Evolutionary conservation across 2,113 vertebrate genomes (phyloP), one percentile per base, ranked within the genome.

Genomic region (Arvicanthis niloticus): DNA sequence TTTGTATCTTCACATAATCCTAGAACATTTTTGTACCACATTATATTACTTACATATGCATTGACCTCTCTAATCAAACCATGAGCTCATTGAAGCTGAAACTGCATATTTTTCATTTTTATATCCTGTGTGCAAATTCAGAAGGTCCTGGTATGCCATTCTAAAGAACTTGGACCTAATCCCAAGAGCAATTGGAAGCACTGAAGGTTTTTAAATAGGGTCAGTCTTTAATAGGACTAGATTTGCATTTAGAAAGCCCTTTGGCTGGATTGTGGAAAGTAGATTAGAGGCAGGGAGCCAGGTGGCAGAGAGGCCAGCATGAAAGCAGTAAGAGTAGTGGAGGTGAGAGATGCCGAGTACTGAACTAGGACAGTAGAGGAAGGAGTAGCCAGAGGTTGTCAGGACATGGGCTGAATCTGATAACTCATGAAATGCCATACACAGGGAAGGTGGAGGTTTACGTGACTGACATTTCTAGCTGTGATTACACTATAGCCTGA

Each of bases 211-310:
- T 97, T 96, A 97, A 98, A 98, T 97, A 97, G 87, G 95, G 96
- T 97, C 96, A 97, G 86, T 96, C 96, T 97, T 98, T 98, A 97
- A 97, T 95, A 98, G 96, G 92, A 58, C 94, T 96, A 96, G 91
- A 97, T 98, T 97, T 98, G 96, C 97, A 98, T 97, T 97, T 98
- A 97, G 96, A 98, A 96, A 97, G 95, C 94, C 96, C 96, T 96
- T 95, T 97, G 97, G 96, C 96, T 97, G 96, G 96, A 93, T 91
- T 92, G 94, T 93, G 89, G 94, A 95, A 97, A 96, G 96, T 70
- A 95, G 96, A 97, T 97, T 97, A 97, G 93, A 96, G 96, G 95
- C 96, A 95, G 78, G 37, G 95, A 97, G 94, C 96, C 96, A 97
- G 94, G 97, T 96, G 95, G 94, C 95, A 92, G 72, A 58, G 62